Evolutionary conservation across 2,113 vertebrate genomes (phyloP).

Genomic region (Odocoileus virginianus): DNA sequence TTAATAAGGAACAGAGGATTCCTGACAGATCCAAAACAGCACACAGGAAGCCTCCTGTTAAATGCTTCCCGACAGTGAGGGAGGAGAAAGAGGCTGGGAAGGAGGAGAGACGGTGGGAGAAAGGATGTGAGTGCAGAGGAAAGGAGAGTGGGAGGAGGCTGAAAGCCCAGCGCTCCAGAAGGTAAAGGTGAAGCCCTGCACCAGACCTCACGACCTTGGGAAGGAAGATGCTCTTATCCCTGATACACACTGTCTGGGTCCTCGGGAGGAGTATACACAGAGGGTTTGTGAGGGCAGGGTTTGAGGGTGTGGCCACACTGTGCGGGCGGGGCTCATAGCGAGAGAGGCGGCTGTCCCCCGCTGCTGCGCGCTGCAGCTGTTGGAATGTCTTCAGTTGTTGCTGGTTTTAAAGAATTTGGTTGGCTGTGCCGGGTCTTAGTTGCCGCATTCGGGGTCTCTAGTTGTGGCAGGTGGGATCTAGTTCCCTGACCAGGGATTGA

Average conservation of each 20-base stretch:
- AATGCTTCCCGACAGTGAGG: too few species aligned
- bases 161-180: background rate
- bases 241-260: background rate
- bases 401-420: background rate
- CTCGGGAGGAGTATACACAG: rapidly evolving
- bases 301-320: background rate
- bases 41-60: too few species aligned
- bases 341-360: rapidly evolving
- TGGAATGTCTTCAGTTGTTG: background rate
- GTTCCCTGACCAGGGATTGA: background rate
- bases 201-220: too few species aligned
- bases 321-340: rapidly evolving
- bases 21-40: too few species aligned
- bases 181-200: rapidly evolving
- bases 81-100: background rate
- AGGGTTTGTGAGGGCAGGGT: background rate
- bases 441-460: background rate
- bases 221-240: background rate
- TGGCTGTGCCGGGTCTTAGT: background rate
- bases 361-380: background rate
- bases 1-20: too few species aligned
- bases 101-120: background rate
- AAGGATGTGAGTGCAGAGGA: background rate
- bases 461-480: background rate
- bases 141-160: rapidly evolving